A percentile compares a stretch with the other conserved stretches of the same genome.
These are phyloP conservation scores for Pogonognathellus flavescens DNA, from an alignment of 1,140 invertebrate genomes.

Conservation along the genomic window DNA sequence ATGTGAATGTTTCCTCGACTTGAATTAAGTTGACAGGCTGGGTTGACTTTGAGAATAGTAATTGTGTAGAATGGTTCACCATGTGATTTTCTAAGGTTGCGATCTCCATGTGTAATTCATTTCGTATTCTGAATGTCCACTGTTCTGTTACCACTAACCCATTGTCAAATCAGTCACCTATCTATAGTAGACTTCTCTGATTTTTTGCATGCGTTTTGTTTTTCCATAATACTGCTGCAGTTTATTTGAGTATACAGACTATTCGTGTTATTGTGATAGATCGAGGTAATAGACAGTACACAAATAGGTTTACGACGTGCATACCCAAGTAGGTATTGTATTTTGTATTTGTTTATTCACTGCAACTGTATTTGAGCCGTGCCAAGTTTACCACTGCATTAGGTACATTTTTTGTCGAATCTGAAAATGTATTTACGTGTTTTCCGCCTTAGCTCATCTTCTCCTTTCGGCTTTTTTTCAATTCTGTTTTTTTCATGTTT, in stretches of 20 bases:
- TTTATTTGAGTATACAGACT: no score
- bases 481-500: no score
- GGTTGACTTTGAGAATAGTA: constrained; percentile 34
- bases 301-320: no score
- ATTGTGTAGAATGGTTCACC: constrained; percentile 13
- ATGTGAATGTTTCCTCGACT: constrained; percentile 16
- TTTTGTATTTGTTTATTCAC: no score
- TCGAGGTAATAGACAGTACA: no score
- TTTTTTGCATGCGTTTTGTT: not conserved
- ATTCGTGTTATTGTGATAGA: no score
- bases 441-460: not conserved
- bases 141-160: not conserved
- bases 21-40: constrained; percentile 6
- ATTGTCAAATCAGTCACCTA: constrained; percentile 11
- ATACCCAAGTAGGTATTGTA: no score
- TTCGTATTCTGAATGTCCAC: not conserved
- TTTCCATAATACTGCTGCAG: no score
- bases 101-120: constrained; percentile 24
- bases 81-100: constrained; percentile 19
- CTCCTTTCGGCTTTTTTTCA: no score
- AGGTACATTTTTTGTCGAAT: not conserved
- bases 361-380: no score
- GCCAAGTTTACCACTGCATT: no score
- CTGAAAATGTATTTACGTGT: not conserved
- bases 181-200: not conserved